Evolutionary conservation across 2,888 invertebrate species (phyloP), one percentile per base, ranked within the genome.

Genomic region (Anarsia innoxiella): DNA sequence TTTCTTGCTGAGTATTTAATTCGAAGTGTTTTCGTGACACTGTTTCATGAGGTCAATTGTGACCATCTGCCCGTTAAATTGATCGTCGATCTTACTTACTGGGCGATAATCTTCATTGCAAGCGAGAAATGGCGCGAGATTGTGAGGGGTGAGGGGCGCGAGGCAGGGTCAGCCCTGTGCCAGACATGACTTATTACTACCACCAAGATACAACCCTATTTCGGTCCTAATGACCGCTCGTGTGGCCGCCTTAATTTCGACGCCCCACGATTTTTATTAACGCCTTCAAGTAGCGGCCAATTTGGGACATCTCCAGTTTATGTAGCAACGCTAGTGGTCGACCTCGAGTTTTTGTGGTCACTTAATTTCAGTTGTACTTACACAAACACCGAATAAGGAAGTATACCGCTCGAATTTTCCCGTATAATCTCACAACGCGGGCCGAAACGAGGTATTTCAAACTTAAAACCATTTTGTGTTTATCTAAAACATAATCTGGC

Each of bases 141-240:
- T 51, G 63, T 47, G 53, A 49, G 63, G 58, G 53, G 58, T 32
- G 40, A 44, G 40, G 31, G 41, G 29, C 51, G 49, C 49, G 60
- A 54, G 55, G 50, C 19, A 19, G 19, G 19, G 19, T 19, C 47
- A 62, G 66, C 67, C 68, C 79, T 80, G 79, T 69, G 71, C 67
- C 73, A 73, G 83, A 83, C 83, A 83, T 82, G 80, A 83, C 82
- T 82, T 83, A 83, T 83, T 79, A 74, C 77, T 58, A 71, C 72
- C 73, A 71, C 74, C 74, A 77, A 74, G 77, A 83, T 76, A 82
- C 82, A 80, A 82, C 80, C 83, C 80, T 77, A 80, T 79, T 82
- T 71, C 71, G 71, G 66, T 62, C 79, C 77, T 82, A 84, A 84
- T 82, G 80, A 83, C 76, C 69, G 72, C 73, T 73, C 69, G 74